phyloP scores from a whole-genome alignment of 2,113 vertebrate species.

The Hyaena hyaena region DNA sequence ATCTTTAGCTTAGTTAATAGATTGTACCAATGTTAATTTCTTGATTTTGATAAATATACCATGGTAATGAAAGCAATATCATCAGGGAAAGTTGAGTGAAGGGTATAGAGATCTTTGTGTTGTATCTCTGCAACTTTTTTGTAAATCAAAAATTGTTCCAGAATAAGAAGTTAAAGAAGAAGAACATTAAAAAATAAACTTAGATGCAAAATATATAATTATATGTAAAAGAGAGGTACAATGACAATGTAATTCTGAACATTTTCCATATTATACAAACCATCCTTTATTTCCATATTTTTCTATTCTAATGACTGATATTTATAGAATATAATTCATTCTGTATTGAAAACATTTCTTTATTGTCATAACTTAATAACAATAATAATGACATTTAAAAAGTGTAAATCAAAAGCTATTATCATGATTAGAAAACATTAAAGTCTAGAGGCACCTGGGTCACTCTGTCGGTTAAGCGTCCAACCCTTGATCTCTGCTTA shows the following conservation, averaged over 20 bases:
- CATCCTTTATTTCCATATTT: neutral
- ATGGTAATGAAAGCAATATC: neutral
- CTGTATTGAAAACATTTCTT: neutral
- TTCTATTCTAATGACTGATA: neutral
- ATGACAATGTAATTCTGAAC: neutral
- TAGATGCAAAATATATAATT: neutral
- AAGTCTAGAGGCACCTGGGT: neutral
- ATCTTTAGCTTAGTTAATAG: neutral
- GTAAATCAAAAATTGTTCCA: neutral
- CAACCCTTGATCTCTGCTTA: neutral
- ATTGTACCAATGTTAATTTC: neutral
- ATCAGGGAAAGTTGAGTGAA: neutral
- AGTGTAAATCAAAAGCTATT: neutral
- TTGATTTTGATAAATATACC: neutral
- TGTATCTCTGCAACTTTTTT: neutral
- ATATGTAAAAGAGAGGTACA: neutral
- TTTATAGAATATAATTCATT: neutral
- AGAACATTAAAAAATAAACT: neutral
- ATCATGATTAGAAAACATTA: neutral
- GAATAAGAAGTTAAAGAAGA: neutral
- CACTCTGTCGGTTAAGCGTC: neutral
- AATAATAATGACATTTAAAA: neutral
- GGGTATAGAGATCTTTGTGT: neutral
- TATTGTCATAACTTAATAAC: neutral
- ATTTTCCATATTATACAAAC: neutral